Percentiles rank a stretch among this genome's conserved stretches.
Evolutionary conservation across 2,113 vertebrate genomes (phyloP).

Genomic region (Scomber scombrus): DNA sequence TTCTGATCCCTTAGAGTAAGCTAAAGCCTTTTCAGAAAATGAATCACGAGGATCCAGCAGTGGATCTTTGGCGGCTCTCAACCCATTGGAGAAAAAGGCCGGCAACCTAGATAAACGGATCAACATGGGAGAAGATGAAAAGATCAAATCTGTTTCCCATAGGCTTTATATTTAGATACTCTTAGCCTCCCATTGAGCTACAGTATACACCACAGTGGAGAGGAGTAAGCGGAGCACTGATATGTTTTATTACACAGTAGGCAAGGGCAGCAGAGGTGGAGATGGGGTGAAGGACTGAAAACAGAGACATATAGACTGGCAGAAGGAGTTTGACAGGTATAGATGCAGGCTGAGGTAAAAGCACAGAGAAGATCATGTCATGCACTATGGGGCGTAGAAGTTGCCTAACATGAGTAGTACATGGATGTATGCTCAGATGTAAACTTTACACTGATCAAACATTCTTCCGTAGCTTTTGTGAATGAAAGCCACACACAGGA

Average conservation of each 20-base stretch:
- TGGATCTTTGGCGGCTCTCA: conserved; percentile 17
- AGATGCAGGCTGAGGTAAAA: conserved; percentile 16
- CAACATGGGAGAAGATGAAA: conserved; percentile 22
- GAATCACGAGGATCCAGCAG: conserved; percentile 17
- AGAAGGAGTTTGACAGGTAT: conserved; percentile 22
- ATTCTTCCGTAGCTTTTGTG: background rate
- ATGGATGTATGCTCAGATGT: background rate
- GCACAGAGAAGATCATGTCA: conserved; percentile 22
- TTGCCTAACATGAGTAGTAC: conserved; percentile 11
- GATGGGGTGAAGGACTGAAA: conserved; percentile 4
- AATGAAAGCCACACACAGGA: background rate
- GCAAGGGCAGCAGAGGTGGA: conserved; percentile 4
- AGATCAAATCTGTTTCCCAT: conserved; percentile 19
- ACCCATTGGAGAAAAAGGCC: conserved; percentile 5
- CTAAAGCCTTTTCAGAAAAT: conserved; percentile 27
- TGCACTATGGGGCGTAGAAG: background rate
- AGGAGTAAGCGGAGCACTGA: background rate
- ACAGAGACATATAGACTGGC: conserved; percentile 4
- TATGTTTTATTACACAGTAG: conserved; percentile 16
- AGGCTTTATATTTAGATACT: conserved; percentile 54
- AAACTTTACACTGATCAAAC: background rate
- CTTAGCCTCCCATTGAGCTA: conserved; percentile 40
- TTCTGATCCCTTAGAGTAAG: conserved; percentile 5
- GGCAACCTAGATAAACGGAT: background rate
- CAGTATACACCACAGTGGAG: background rate